Conservation (phyloP, 2,888 invertebrate genomes). For the Ophion slaviceki region DNA sequence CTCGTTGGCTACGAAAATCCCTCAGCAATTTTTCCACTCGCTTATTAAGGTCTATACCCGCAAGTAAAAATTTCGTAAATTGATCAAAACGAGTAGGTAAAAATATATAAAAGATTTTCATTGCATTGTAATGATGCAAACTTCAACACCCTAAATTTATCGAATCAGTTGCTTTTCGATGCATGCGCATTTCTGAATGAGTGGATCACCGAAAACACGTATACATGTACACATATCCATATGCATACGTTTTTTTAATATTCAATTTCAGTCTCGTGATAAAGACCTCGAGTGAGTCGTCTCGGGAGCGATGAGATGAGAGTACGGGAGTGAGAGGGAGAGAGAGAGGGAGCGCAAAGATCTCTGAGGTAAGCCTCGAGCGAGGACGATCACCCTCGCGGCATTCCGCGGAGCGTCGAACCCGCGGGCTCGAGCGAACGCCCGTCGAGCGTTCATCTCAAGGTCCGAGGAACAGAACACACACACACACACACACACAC, state of each 20-base stretch:
- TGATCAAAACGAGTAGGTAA: too few relatives aligned
- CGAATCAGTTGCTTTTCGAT: background rate
- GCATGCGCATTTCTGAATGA: background rate
- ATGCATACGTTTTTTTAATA: background rate
- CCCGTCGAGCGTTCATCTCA: conserved; percentile 63
- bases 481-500: conserved; percentile 21
- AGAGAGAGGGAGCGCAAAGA: conserved; percentile 45
- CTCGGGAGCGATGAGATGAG: conserved; percentile 45
- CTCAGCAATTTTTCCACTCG: too few relatives aligned
- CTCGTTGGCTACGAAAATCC: too few relatives aligned
- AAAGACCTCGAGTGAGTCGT: conserved; percentile 44
- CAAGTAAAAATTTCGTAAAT: too few relatives aligned
- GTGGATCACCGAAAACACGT: background rate
- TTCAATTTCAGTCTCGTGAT: conserved; percentile 16
- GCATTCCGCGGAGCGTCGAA: conserved; percentile 66
- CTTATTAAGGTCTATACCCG: too few relatives aligned
- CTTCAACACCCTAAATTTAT: too few relatives aligned
- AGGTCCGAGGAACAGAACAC: conserved; percentile 54
- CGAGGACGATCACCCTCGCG: conserved; percentile 67
- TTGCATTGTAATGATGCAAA: too few relatives aligned
- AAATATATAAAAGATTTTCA: too few relatives aligned
- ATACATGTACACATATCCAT: background rate
- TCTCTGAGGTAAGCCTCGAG: conserved; percentile 60
- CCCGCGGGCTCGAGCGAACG: conserved; percentile 58
- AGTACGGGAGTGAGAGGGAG: conserved; percentile 43